A percentile compares a stretch with the other conserved stretches of the same genome.
phyloP scores from a whole-genome alignment of 2,888 invertebrate species.

The Pinctada fucata region DNA sequence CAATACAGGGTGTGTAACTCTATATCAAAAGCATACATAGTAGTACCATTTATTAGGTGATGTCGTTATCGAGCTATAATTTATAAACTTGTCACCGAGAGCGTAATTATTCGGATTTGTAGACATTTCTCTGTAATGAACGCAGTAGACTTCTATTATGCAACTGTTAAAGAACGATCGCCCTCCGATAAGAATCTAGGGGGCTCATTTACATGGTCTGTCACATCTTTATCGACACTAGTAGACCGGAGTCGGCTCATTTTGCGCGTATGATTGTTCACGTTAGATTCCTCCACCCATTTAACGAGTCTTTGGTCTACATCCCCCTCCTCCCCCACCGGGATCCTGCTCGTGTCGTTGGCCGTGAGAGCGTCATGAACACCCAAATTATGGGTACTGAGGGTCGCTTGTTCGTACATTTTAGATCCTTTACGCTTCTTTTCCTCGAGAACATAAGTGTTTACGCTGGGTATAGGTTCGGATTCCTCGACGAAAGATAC shows the following conservation, averaged over 20 bases:
- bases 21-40: too few relatives aligned
- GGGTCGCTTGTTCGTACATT: conserved; percentile 35
- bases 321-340: conserved; percentile 42
- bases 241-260: conserved; percentile 34
- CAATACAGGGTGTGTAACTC: too few relatives aligned
- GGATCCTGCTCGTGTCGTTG: conserved; percentile 48
- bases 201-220: too few relatives aligned
- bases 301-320: conserved; percentile 52
- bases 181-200: too few relatives aligned
- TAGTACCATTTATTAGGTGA: too few relatives aligned
- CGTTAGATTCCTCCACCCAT: conserved; percentile 53
- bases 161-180: too few relatives aligned
- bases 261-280: conserved; percentile 15
- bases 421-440: conserved; percentile 20
- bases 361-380: conserved; percentile 57
- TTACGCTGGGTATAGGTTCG: conserved; percentile 55
- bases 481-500: conserved; percentile 52
- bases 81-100: too few relatives aligned
- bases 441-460: conserved; percentile 55
- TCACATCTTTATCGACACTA: background rate
- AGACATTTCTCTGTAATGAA: too few relatives aligned
- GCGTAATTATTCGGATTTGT: too few relatives aligned
- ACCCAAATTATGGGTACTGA: conserved; percentile 53
- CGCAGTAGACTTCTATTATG: too few relatives aligned
- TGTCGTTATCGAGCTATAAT: too few relatives aligned